A percentile compares a stretch with the other conserved stretches of the same genome.
These are phyloP conservation scores for Labeo catla DNA, from an alignment of 2,113 vertebrate species.

Conservation along the genomic window DNA sequence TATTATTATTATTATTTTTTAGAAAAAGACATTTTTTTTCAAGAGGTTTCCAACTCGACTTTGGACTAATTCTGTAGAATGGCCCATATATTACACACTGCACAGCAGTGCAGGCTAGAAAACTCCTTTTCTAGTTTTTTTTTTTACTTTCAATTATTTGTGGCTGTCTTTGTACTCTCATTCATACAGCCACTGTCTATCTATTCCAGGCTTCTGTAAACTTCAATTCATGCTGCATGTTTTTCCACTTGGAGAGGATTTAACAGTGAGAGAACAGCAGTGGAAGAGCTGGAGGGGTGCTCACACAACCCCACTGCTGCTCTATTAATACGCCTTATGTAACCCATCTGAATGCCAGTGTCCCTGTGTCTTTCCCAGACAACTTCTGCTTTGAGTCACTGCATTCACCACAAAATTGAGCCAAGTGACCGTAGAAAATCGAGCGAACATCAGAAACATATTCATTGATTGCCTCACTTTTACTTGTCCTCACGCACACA, in stretches of 20 bases:
- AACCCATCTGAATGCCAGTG: constrained; percentile 20
- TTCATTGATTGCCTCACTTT: constrained; percentile 53
- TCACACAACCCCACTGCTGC: not conserved
- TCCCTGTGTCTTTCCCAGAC: constrained; percentile 15
- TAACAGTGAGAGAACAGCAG: constrained; percentile 19
- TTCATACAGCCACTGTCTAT: not conserved
- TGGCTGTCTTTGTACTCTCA: not conserved
- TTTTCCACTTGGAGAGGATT: not conserved
- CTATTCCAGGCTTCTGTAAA: not conserved
- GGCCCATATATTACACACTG: not conserved
- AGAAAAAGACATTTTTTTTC: no score
- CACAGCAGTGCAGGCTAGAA: not conserved
- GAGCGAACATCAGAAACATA: constrained; percentile 35
- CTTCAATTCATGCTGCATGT: not conserved
- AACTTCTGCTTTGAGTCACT: constrained; percentile 8
- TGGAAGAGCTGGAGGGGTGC: constrained; percentile 19
- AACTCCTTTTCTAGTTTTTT: not conserved
- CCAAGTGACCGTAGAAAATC: not conserved
- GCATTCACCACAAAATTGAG: not conserved
- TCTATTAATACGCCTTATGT: constrained; percentile 34
- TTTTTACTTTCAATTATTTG: not conserved
- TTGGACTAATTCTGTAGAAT: no score
- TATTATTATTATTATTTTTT: no score
- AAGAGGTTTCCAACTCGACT: no score
- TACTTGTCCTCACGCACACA: not conserved